Evolutionary conservation across 2,797 vertebrate species (phyloP), one percentile per base, ranked within the genome.

Genomic region (Enteromius unitaeniatus): DNA sequence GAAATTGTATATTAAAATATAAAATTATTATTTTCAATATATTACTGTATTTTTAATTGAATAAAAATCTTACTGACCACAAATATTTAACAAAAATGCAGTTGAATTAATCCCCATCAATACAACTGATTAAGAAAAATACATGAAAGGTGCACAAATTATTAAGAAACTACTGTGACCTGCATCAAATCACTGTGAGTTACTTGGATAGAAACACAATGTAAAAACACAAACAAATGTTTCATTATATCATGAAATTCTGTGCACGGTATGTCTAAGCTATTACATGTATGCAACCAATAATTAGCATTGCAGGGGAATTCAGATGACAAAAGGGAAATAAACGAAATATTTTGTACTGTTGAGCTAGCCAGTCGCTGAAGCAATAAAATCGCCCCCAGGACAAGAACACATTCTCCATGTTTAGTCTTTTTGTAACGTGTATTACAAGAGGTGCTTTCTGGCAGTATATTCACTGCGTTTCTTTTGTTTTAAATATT

Each of bases 361-460:
- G 90, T 91, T 88, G 81, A 86, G 87, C 55, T 84, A 83, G 34
- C 91, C 80, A 83, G 88, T 47, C 85, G 81, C 19, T 91, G 70
- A 87, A 91, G 93, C 93, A 94, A 93, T 93, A 94, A 92, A 68
- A 70, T 65, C 82, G 79, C 42, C 88, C 51, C 87, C 83, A 88
- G 86, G 89, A 58, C 88, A 84, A 86, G 83, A 45, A 84, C 83
- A 89, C 78, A 64, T 88, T 88, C 78, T 86, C 81, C 87, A 74
- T 90, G 88, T 88, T 91, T 88, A 92, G 86, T 49, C 86, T 88
- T 90, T 88, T 91, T 82, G 83, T 88, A 87, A 89, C 82, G 88
- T 91, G 87, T 91, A 90, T 78, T 26, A 93, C 89, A 91, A 93
- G 89, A 94, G 93, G 93, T 95, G 94, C 92, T 93, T 95, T 94